Conservation (phyloP, 2,888 invertebrate genomes). For the Pyrochroa serraticornis region DNA sequence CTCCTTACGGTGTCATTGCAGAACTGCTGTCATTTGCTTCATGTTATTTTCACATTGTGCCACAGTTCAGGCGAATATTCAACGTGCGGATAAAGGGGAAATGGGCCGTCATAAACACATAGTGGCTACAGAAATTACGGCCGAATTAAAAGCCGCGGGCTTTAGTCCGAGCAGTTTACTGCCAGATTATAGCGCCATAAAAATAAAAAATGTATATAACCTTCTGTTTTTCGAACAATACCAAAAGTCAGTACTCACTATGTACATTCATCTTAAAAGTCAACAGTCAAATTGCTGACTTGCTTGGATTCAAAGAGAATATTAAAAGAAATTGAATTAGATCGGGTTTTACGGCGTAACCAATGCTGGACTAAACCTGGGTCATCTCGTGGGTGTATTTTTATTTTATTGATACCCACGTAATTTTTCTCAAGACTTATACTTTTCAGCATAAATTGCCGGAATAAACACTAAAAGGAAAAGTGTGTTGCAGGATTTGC, state of each 20-base stretch:
- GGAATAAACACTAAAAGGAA: conserved; percentile 44
- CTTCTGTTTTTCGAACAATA: neutral
- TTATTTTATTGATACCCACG: neutral
- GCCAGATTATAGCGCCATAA: conserved; percentile 16
- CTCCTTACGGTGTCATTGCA: conserved; percentile 17
- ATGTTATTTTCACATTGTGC: conserved; percentile 24
- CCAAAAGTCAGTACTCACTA: neutral
- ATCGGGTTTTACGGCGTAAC: neutral
- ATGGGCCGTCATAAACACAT: conserved; percentile 22
- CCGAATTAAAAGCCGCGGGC: conserved; percentile 17
- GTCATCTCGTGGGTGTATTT: neutral
- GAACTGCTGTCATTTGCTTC: conserved; percentile 14
- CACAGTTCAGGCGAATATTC: conserved; percentile 13
- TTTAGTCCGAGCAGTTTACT: conserved; percentile 8
- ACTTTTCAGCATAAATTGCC: conserved; percentile 37
- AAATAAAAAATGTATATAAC: conserved; percentile 8
- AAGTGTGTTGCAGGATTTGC: conserved; percentile 37
- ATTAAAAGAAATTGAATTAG: neutral
- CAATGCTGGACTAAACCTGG: neutral
- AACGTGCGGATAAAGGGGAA: conserved; percentile 8
- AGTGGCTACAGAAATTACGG: conserved; percentile 21
- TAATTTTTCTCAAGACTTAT: conserved; percentile 35
- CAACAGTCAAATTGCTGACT: neutral
- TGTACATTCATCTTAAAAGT: neutral
- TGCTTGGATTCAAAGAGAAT: neutral